These are phyloP conservation scores for Drosophila triauraria DNA, from an alignment of 1,140 invertebrate genomes.

Conservation along the genomic window DNA sequence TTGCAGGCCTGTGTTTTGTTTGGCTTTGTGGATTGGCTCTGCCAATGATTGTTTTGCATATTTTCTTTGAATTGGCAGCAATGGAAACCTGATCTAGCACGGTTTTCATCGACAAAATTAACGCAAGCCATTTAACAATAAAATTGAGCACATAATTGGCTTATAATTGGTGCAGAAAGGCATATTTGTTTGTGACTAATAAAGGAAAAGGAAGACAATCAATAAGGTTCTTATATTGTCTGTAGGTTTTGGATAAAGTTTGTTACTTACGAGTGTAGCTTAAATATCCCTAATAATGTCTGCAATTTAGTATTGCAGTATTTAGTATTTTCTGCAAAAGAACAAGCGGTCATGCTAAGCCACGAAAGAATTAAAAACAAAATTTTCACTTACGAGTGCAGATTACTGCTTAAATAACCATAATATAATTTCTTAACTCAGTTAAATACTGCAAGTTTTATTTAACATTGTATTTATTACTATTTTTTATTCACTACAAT, in stretches of 20 bases:
- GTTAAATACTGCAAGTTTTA: no score
- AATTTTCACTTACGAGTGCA: no score
- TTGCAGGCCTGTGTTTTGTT: constrained; percentile 13
- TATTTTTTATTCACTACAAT: no score
- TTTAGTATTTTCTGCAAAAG: no score
- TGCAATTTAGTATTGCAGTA: no score
- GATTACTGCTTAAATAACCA: no score
- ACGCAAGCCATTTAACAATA: constrained; percentile 5
- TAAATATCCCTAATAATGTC: no score
- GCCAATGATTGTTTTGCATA: constrained; percentile 42
- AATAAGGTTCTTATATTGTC: background rate
- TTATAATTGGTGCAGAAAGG: background rate
- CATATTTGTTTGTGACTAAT: background rate
- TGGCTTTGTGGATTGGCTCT: constrained; percentile 41
- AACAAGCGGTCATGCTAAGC: no score
- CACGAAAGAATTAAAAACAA: no score
- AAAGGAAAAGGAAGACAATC: no score
- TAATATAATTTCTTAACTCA: no score
- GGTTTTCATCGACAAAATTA: constrained; percentile 4
- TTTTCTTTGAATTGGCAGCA: constrained; percentile 13
- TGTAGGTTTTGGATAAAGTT: background rate
- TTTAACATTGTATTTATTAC: no score
- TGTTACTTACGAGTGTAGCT: background rate
- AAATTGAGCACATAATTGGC: background rate
- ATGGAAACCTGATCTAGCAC: constrained; percentile 5